phyloP scores from a whole-genome alignment of 2,797 vertebrate species.

The Sarcoramphus papa region DNA sequence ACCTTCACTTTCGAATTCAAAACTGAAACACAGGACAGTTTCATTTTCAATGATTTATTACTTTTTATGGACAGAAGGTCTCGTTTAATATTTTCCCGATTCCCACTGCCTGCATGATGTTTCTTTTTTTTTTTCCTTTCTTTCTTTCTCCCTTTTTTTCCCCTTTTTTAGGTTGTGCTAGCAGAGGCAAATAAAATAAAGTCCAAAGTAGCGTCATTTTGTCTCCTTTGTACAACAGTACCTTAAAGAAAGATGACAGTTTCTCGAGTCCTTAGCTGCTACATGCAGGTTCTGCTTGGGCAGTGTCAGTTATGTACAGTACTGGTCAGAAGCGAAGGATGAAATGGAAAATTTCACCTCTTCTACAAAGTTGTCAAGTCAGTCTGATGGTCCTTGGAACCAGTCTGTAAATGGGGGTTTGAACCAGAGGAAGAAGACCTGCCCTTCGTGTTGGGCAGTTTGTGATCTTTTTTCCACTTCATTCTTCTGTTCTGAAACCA shows the following conservation, averaged over 20 bases:
- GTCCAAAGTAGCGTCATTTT: constrained; percentile 66
- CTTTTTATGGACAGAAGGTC: constrained; percentile 59
- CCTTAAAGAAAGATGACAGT: constrained; percentile 79
- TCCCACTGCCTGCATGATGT: constrained; percentile 52
- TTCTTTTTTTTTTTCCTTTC: not conserved
- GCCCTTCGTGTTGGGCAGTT: constrained; percentile 98
- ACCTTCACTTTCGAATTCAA: constrained; percentile 69
- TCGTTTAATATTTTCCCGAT: constrained; percentile 57
- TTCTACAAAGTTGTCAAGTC: constrained; percentile 95
- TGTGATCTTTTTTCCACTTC: constrained; percentile 99
- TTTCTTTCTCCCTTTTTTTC: not conserved
- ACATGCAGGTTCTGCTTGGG: constrained; percentile 85
- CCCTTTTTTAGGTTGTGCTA: constrained; percentile 70
- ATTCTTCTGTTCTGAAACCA: constrained; percentile 99
- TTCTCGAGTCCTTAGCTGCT: constrained; percentile 78
- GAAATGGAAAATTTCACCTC: constrained; percentile 72
- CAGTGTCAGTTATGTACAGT: constrained; percentile 82
- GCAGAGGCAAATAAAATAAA: constrained; percentile 76
- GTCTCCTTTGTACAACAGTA: constrained; percentile 74
- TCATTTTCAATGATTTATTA: constrained; percentile 70
- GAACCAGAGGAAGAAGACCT: constrained; percentile 86
- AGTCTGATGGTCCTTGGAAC: constrained; percentile 93
- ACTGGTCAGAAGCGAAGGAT: constrained; percentile 65
- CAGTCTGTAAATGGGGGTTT: constrained; percentile 85
- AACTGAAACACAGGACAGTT: constrained; percentile 67